phyloP scores from a whole-genome alignment of 2,113 vertebrate species.

The Astur gentilis region DNA sequence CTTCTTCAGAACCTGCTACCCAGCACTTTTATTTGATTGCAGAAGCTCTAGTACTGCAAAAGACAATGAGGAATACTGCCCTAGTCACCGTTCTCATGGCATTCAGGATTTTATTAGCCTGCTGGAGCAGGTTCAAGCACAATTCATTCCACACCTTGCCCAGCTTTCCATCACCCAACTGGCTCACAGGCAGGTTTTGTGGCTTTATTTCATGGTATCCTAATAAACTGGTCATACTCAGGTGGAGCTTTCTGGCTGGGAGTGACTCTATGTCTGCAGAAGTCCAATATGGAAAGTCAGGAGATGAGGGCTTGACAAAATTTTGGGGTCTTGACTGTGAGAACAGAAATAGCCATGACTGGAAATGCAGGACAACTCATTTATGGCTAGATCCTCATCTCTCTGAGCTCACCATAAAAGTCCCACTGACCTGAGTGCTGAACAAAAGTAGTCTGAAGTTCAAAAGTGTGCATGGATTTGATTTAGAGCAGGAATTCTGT shows the following conservation, averaged over 20 bases:
- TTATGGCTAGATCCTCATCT: neutral
- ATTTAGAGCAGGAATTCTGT: neutral
- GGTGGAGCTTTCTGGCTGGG: neutral
- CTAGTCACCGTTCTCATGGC: neutral
- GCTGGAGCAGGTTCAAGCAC: neutral
- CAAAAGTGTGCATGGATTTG: neutral
- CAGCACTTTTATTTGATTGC: neutral
- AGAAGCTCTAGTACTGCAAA: neutral
- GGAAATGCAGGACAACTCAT: neutral
- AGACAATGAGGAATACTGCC: neutral
- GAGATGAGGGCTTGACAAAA: neutral
- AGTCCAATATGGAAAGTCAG: neutral
- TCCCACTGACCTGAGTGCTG: neutral
- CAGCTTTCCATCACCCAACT: neutral
- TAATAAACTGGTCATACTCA: neutral
- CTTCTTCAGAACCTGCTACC: neutral
- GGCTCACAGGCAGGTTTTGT: neutral
- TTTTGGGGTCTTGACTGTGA: neutral
- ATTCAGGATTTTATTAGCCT: neutral
- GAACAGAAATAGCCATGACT: neutral
- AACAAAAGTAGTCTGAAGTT: neutral
- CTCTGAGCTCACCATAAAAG: neutral
- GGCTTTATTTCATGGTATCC: neutral
- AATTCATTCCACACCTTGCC: neutral
- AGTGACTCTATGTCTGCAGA: neutral